Evolutionary conservation across 2,888 invertebrate species (phyloP).

Genomic region (Cantharis rufa): DNA sequence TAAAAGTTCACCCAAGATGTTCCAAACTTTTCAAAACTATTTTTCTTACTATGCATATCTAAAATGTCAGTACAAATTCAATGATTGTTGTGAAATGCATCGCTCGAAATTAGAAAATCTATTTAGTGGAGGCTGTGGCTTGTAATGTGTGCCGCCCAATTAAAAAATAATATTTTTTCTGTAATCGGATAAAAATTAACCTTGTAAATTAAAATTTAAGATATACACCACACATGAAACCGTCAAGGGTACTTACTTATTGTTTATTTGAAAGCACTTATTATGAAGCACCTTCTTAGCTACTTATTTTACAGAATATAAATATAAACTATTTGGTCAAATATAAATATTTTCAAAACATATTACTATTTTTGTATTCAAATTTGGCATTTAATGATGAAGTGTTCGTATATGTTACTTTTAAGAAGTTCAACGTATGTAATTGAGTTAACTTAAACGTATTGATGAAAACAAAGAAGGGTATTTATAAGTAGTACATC

Average conservation of each 20-base stretch:
- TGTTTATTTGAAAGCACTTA: slow-evolving; percentile 1
- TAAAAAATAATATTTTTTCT: not conserved
- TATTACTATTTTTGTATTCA: slow-evolving; percentile 11
- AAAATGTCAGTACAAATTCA: not conserved
- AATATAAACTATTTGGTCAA: slow-evolving; percentile 1
- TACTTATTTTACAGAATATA: not conserved
- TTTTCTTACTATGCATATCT: not conserved
- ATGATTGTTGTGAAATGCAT: not conserved
- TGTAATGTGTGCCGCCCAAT: slow-evolving; percentile 20
- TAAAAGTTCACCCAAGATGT: not conserved
- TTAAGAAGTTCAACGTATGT: not conserved
- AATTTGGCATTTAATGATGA: not conserved
- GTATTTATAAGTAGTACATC: not conserved
- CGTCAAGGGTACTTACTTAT: not conserved
- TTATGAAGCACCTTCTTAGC: slow-evolving; percentile 5
- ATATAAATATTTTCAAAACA: slow-evolving; percentile 3
- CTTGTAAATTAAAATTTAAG: not conserved
- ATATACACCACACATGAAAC: not conserved
- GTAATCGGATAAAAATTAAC: not conserved
- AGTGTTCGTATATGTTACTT: not conserved
- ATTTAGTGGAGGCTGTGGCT: slow-evolving; percentile 20
- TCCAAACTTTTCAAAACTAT: not conserved
- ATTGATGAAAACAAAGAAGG: not conserved
- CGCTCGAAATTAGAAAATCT: not conserved
- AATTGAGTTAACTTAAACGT: not conserved